phyloP scores from a whole-genome alignment of 2,797 vertebrate genomes.

The Megalops cyprinoides region DNA sequence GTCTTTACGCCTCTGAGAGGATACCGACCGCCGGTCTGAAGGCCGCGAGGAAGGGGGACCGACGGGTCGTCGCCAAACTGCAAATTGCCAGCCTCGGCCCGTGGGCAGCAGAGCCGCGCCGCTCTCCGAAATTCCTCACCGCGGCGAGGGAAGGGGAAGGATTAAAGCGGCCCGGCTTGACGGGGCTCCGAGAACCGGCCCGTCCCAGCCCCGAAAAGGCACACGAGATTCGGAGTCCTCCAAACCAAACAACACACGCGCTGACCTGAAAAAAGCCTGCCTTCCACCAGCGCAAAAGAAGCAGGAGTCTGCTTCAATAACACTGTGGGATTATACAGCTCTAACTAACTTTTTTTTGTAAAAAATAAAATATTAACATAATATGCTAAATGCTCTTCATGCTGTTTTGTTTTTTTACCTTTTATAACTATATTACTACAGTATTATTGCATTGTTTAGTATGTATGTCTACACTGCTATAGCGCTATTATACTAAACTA shows the following conservation, averaged over 20 bases:
- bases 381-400: too few species aligned
- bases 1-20: conserved; percentile 39
- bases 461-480: too few species aligned
- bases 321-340: too few species aligned
- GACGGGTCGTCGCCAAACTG: conserved; percentile 67
- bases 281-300: not conserved
- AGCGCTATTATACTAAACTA: too few species aligned
- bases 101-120: conserved; percentile 46
- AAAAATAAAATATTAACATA: too few species aligned
- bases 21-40: conserved; percentile 64
- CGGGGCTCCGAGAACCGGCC: conserved; percentile 7
- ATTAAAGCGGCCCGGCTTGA: conserved; percentile 39
- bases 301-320: not conserved
- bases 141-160: conserved; percentile 45
- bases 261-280: not conserved
- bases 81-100: conserved; percentile 65
- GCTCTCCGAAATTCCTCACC: conserved; percentile 72
- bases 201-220: conserved; percentile 8
- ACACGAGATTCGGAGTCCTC: conserved; percentile 7
- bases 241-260: conserved; percentile 9
- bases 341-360: too few species aligned
- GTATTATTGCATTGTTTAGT: too few species aligned
- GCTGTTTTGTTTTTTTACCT: too few species aligned
- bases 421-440: too few species aligned
- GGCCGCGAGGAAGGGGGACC: conserved; percentile 59